Conservation (phyloP, 2,888 invertebrate genomes). For the Phaonia tiefii region DNA sequence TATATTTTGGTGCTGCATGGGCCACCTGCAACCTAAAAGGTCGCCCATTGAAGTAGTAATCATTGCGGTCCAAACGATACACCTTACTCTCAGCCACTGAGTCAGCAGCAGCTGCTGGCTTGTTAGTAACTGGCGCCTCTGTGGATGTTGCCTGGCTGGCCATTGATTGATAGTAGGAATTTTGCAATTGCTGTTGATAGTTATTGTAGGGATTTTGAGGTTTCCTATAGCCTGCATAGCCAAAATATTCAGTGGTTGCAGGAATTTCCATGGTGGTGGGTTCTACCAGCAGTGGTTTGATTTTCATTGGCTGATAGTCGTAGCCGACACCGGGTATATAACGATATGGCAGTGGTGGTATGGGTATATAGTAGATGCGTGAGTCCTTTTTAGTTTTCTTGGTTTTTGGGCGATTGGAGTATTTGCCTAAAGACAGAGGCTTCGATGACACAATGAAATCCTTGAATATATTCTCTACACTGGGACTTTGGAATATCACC, state of each 20-base stretch:
- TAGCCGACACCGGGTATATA: constrained; percentile 92
- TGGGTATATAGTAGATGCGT: constrained; percentile 91
- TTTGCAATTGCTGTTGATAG: constrained; percentile 58
- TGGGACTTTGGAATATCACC: constrained; percentile 76
- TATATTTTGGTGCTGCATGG: constrained; percentile 71
- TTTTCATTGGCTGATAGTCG: constrained; percentile 87
- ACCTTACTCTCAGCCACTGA: constrained; percentile 71
- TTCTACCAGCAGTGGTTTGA: constrained; percentile 69
- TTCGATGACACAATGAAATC: constrained; percentile 77
- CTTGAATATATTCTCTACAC: constrained; percentile 76
- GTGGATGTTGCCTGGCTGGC: constrained; percentile 1
- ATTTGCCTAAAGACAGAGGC: constrained; percentile 76
- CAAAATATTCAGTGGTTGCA: constrained; percentile 17
- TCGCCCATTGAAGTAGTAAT: constrained; percentile 77
- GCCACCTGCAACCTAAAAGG: constrained; percentile 77
- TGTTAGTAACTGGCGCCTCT: constrained; percentile 28
- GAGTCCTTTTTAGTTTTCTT: constrained; percentile 84
- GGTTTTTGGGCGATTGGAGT: constrained; percentile 74
- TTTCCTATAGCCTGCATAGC: constrained; percentile 46
- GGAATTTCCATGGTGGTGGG: constrained; percentile 29
- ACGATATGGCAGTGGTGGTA: constrained; percentile 92
- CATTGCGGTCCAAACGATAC: constrained; percentile 74
- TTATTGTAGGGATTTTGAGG: constrained; percentile 55
- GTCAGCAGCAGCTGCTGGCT: constrained; percentile 41
- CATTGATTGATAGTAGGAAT: constrained; percentile 50